Percentiles rank a stretch among this genome's conserved stretches.
phyloP scores from a whole-genome alignment of 1,140 invertebrate genomes.

The Zaprionus africanus region DNA sequence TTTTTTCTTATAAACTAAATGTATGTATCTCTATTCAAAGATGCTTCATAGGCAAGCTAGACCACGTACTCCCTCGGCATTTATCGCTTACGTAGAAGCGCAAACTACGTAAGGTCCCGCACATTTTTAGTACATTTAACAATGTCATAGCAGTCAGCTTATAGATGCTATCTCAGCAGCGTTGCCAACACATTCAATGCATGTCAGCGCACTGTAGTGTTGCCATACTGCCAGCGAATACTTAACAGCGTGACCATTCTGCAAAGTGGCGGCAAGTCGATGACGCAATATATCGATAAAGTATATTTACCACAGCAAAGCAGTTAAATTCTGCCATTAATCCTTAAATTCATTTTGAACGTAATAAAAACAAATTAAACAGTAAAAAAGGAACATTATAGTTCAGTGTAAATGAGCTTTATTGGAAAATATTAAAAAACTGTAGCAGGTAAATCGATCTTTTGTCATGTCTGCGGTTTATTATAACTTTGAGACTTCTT shows the following conservation, averaged over 20 bases:
- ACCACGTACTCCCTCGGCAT: neutral
- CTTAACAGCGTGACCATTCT: conserved; percentile 4
- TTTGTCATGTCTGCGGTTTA: neutral
- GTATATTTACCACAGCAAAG: neutral
- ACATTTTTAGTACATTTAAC: conserved; percentile 34
- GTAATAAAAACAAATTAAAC: neutral
- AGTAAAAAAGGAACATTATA: too few relatives aligned
- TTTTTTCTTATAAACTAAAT: neutral
- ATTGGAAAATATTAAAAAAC: neutral
- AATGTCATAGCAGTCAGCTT: conserved; percentile 21
- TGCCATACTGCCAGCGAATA: neutral
- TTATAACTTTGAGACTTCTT: conserved; percentile 16
- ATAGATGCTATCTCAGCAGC: neutral
- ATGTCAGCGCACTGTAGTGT: neutral
- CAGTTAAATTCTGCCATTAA: too few relatives aligned
- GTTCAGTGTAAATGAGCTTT: neutral
- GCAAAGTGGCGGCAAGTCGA: neutral
- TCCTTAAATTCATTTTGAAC: neutral
- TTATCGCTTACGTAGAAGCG: neutral
- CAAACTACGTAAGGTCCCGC: conserved; percentile 12
- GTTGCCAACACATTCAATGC: conserved; percentile 8
- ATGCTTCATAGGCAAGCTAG: neutral
- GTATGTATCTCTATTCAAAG: neutral
- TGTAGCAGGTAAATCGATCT: neutral
- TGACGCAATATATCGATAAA: neutral